Evolutionary conservation across 2,888 invertebrate species (phyloP).

Genomic region (Barypeithes pellucidus): DNA sequence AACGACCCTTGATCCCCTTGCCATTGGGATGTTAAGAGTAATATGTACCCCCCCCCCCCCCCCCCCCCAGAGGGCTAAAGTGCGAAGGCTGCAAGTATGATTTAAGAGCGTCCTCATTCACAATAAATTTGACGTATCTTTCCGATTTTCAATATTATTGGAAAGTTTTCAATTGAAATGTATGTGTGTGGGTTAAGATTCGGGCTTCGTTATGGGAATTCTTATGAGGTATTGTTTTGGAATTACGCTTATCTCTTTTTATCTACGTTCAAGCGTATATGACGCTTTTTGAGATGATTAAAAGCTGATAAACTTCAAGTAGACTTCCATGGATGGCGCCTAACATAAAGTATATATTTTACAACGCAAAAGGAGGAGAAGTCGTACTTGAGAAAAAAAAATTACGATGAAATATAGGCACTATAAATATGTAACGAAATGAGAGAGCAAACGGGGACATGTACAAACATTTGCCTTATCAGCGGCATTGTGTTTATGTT

Average conservation of each 20-base stretch:
- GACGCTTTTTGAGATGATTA: constrained; percentile 11
- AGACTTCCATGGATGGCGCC: constrained; percentile 44
- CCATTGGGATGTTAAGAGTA: too few relatives aligned
- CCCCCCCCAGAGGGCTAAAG: too few relatives aligned
- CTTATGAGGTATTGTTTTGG: too few relatives aligned
- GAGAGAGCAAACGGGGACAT: constrained; percentile 21
- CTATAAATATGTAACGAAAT: constrained; percentile 50
- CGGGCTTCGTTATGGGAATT: too few relatives aligned
- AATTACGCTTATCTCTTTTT: neutral
- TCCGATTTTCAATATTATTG: too few relatives aligned
- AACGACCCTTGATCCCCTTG: too few relatives aligned
- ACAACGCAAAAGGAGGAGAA: constrained; percentile 42
- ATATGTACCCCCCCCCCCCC: too few relatives aligned
- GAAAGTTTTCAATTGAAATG: too few relatives aligned
- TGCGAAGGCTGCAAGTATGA: too few relatives aligned
- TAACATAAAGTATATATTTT: constrained; percentile 38
- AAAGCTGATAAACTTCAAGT: constrained; percentile 22
- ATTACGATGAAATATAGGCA: constrained; percentile 45
- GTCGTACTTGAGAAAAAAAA: constrained; percentile 38
- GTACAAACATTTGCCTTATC: constrained; percentile 26
- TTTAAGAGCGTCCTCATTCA: too few relatives aligned
- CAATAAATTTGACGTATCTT: too few relatives aligned
- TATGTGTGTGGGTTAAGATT: too few relatives aligned
- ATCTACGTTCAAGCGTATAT: neutral
- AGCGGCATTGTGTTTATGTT: constrained; percentile 4